Percentiles rank a stretch among this genome's conserved stretches.
These are phyloP conservation scores for Mythimna pallens DNA, from an alignment of 2,888 invertebrate genomes.

Conservation along the genomic window DNA sequence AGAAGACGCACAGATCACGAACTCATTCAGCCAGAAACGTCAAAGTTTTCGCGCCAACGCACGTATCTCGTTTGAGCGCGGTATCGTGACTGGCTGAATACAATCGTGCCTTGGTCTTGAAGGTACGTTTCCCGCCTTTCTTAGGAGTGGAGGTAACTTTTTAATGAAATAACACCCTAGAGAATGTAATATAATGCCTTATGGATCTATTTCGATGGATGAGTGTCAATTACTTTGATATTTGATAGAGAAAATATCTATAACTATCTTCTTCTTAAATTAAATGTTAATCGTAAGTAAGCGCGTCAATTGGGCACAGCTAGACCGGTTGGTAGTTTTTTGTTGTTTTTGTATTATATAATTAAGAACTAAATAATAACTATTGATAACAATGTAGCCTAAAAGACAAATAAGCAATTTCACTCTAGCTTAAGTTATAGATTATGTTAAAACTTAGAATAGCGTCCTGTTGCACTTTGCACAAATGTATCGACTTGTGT, in stretches of 20 bases:
- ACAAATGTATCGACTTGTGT: no score
- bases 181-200: slow-evolving; percentile 50
- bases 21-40: slow-evolving; percentile 51
- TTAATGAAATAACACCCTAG: slow-evolving; percentile 59
- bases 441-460: no score
- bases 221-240: slow-evolving; percentile 53
- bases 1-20: slow-evolving; percentile 54
- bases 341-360: no score
- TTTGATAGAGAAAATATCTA: slow-evolving; percentile 27
- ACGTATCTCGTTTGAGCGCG: slow-evolving; percentile 56
- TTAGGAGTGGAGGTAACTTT: slow-evolving; percentile 61
- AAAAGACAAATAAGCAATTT: no score
- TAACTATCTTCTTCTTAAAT: no score
- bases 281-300: no score
- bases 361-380: no score
- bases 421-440: no score
- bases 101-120: slow-evolving; percentile 52
- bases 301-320: neutral
- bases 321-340: no score
- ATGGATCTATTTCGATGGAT: slow-evolving; percentile 24
- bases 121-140: slow-evolving; percentile 56
- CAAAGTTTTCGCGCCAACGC: slow-evolving; percentile 63
- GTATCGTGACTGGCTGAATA: slow-evolving; percentile 54
- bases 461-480: no score
- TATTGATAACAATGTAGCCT: no score